Evolutionary conservation across 2,888 invertebrate genomes (phyloP), one percentile per base, ranked within the genome.

Genomic region (Drosophila borborema): DNA sequence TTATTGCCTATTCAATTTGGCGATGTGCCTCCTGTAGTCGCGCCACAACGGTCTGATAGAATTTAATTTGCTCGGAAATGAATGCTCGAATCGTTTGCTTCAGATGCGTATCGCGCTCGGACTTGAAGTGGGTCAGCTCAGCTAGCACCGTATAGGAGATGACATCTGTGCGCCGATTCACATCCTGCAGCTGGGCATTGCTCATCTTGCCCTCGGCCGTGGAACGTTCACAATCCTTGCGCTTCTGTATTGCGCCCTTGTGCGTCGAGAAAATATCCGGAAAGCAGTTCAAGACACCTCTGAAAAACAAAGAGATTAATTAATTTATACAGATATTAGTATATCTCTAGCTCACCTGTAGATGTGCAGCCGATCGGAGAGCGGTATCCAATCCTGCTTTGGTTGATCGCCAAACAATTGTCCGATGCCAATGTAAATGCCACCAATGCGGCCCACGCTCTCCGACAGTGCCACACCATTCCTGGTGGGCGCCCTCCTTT

Each of bases 111-210:
- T 97, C 96, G 80, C 98, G 95, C 91, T 98, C 98, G 34, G 94
- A 93, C 92, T 98, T 98, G 92, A 99, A 99, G 93, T 99, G 98
- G 85, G 96, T 96, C 84, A 99, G 96, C 94, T 99, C 99, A 63
- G 99, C 98, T 92, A 99, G 95, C 72, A 98, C 95, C 2, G 98
- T 96, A 92, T 98, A 99, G 0, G 98, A 98, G 90, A 99, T 96
- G 18, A 98, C 95, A 92, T 99, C 99, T 1, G 98, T 97, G 86
- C 98, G 95, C 81, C 96, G 95, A 74, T 96, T 94, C 14, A 98
- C 96, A 91, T 97, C 97, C 77, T 96, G 95, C 74, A 98, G 94
- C 90, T 98, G 97, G 20, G 95, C 95, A 71, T 96, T 95, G 82
- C 96, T 96, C 95, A 98, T 96, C 93, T 97, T 97, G 81, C 96